Evolutionary conservation across 2,797 vertebrate genomes (phyloP), one percentile per base, ranked within the genome.

Genomic region (Sylvia borin): DNA sequence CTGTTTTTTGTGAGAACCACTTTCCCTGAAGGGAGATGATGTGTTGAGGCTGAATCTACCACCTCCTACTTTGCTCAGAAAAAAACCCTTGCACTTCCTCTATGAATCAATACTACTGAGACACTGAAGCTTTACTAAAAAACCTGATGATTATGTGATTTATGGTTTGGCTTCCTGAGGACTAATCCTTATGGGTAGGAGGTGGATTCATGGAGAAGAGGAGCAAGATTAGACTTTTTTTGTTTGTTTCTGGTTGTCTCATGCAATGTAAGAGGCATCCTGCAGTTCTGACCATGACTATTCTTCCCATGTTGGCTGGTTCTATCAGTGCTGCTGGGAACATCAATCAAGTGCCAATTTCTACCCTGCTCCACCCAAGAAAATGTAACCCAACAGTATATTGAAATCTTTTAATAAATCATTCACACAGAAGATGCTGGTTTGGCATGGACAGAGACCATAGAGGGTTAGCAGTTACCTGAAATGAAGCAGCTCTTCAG

Each of bases 1-100:
- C 96, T 95, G 85, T 90, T 96, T 61, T 97, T 96, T 97, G 93
- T 88, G 65, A 93, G 80, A 71, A 91, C 75, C 74, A 31, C 74
- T 79, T 70, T 83, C 48, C 93, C 92, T 64, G 36, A 71, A 80
- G 94, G 88, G 83, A 92, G 85, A 16, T 54, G 73, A 58, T 66
- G 42, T 96, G 71, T 47, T 83, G 65, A 94, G 85, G 55, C 54
- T 92, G 88, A 95, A 82, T 88, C 57, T 86, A 91, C 96, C 97
- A 97, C 95, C 97, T 97, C 96, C 90, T 95, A 95, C 74, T 90
- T 83, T 60, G 42, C 61, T 88, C 91, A 55, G n/a, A 58, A 79
- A 45, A 65, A 77, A 79, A 8, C 10, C 32, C 51, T 97, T 97
- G 89, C 72, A 94, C 80, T 96, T 96, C 38, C 38, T 13, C 81